These are phyloP conservation scores for Dioctria rufipes DNA, from an alignment of 2,888 invertebrate genomes.

Conservation along the genomic window DNA sequence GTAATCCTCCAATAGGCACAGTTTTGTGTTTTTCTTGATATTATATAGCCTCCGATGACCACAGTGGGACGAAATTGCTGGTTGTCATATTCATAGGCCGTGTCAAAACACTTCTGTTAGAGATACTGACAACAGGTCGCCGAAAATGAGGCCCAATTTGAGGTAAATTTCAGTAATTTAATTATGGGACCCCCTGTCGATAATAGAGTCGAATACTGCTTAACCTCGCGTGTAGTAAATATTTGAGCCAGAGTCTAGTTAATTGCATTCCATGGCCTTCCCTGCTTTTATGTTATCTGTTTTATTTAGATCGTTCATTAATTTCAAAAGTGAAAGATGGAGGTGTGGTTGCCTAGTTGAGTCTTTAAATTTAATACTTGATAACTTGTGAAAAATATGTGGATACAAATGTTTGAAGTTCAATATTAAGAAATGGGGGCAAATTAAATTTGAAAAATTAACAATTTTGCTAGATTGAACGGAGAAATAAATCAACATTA, in stretches of 20 bases:
- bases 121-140: constrained; percentile 25
- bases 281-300: constrained; percentile 11
- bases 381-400: no score
- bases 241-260: constrained; percentile 22
- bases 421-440: no score
- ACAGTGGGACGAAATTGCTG: constrained; percentile 35
- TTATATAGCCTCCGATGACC: not conserved
- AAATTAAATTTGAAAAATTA: no score
- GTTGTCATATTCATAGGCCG: constrained; percentile 40
- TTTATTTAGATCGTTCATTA: constrained; percentile 29
- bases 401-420: no score
- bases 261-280: constrained; percentile 17
- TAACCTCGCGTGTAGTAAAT: constrained; percentile 19
- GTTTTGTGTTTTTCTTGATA: not conserved
- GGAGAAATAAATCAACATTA: no score
- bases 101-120: constrained; percentile 32
- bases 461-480: no score
- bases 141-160: constrained; percentile 34
- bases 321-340: constrained; percentile 40
- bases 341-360: not conserved
- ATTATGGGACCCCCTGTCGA: constrained; percentile 35
- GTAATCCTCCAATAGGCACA: not conserved
- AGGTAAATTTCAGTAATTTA: constrained; percentile 45
- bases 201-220: constrained; percentile 1
- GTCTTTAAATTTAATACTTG: no score